phyloP scores from a whole-genome alignment of 2,797 vertebrate species.

The Gadopsis bispinosus region DNA sequence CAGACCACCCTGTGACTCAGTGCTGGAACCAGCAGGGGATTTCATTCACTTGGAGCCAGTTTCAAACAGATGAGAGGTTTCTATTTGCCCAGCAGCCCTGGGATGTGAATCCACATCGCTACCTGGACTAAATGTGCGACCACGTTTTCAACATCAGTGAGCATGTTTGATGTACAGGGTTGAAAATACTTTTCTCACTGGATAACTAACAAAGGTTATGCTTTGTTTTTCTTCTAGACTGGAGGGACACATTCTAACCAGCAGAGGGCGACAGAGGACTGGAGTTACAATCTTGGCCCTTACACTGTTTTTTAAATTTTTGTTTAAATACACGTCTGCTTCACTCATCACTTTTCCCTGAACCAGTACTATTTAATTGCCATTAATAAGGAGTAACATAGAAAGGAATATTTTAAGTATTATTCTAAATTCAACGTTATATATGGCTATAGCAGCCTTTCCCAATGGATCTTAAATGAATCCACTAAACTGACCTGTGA shows the following conservation, averaged over 20 bases:
- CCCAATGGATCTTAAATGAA: background rate
- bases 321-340: background rate
- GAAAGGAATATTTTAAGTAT: background rate
- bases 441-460: background rate
- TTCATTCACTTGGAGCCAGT: slow-evolving; percentile 52
- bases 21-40: slow-evolving; percentile 61
- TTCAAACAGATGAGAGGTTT: slow-evolving; percentile 62
- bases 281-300: slow-evolving; percentile 4
- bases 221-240: background rate
- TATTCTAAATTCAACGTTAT: background rate
- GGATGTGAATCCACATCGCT: slow-evolving; percentile 44
- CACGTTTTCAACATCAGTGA: background rate
- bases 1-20: slow-evolving; percentile 31
- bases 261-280: slow-evolving; percentile 79
- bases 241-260: slow-evolving; percentile 42
- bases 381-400: background rate
- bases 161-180: background rate
- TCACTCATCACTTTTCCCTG: background rate
- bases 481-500: slow-evolving; percentile 7
- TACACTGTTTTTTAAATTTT: background rate
- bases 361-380: background rate
- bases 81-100: slow-evolving; percentile 54
- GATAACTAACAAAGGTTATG: background rate
- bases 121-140: slow-evolving; percentile 35
- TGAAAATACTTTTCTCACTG: background rate